A percentile compares a stretch with the other conserved stretches of the same genome.
These are phyloP conservation scores for Tachina grossa DNA, from an alignment of 2,888 invertebrate genomes.

Conservation along the genomic window DNA sequence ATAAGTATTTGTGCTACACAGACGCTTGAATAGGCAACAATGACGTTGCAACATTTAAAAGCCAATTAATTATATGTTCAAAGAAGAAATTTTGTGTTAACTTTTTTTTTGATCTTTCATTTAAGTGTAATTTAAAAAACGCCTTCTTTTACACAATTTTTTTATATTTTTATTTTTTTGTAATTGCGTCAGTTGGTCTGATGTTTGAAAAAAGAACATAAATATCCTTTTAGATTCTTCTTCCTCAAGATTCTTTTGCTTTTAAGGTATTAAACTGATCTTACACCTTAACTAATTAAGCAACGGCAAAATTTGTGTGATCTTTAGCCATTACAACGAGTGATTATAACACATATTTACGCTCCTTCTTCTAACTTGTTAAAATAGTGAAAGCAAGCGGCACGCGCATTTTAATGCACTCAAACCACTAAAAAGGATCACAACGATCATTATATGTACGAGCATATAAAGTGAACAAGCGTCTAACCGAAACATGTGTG, in stretches of 20 bases:
- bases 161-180: not conserved
- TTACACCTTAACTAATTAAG: slow-evolving; percentile 62
- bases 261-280: slow-evolving; percentile 25
- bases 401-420: slow-evolving; percentile 57
- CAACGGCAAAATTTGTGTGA: slow-evolving; percentile 56
- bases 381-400: slow-evolving; percentile 36
- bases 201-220: slow-evolving; percentile 11
- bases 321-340: slow-evolving; percentile 43
- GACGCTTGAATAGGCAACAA: not conserved
- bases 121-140: slow-evolving; percentile 59
- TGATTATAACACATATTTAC: slow-evolving; percentile 49
- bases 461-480: not conserved
- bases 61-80: slow-evolving; percentile 48
- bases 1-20: slow-evolving; percentile 10
- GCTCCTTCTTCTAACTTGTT: slow-evolving; percentile 28
- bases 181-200: slow-evolving; percentile 68
- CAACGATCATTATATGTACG: slow-evolving; percentile 10
- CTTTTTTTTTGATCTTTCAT: not conserved
- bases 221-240: slow-evolving; percentile 32
- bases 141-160: slow-evolving; percentile 46
- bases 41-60: slow-evolving; percentile 63
- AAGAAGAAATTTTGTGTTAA: slow-evolving; percentile 6
- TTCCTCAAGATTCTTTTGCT: slow-evolving; percentile 11
- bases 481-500: slow-evolving; percentile 22
- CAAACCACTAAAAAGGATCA: slow-evolving; percentile 56